These are phyloP conservation scores for Parazoanthus darwini DNA, from an alignment of 92 coral and sea anemone species.

Conservation along the genomic window DNA sequence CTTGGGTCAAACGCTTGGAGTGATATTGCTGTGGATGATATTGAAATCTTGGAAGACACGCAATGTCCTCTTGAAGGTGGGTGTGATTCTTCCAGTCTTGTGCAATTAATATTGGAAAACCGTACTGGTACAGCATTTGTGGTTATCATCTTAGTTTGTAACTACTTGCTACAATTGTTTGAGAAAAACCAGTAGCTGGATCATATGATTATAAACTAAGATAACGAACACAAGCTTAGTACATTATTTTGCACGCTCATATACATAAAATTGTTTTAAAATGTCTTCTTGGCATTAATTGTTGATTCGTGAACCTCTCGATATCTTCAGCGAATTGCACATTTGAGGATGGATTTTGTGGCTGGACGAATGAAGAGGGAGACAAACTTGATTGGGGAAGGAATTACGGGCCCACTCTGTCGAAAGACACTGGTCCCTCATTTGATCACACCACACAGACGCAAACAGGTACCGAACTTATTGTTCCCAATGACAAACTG, in stretches of 20 bases:
- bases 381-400: conserved; percentile 65
- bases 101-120: neutral
- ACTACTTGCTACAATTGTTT: too few relatives aligned
- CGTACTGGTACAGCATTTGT: too few relatives aligned
- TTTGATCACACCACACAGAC: conserved; percentile 69
- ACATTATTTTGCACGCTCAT: too few relatives aligned
- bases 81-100: neutral
- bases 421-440: conserved; percentile 63
- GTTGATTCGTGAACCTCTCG: neutral
- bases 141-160: too few relatives aligned
- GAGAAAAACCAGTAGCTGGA: too few relatives aligned
- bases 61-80: conserved; percentile 33
- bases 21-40: conserved; percentile 82
- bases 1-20: conserved; percentile 56
- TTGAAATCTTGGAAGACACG: conserved; percentile 54
- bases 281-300: too few relatives aligned
- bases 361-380: conserved; percentile 64
- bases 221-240: too few relatives aligned
- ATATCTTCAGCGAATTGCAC: conserved; percentile 62
- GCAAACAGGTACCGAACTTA: conserved; percentile 34
- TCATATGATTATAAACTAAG: too few relatives aligned
- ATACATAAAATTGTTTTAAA: neutral
- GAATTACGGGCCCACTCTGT: conserved; percentile 53
- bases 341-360: conserved; percentile 73
- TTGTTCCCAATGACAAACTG: neutral